Base-by-base conservation (phyloP, 2,113 vertebrate genomes). In the Catharus fuscescens region DNA sequence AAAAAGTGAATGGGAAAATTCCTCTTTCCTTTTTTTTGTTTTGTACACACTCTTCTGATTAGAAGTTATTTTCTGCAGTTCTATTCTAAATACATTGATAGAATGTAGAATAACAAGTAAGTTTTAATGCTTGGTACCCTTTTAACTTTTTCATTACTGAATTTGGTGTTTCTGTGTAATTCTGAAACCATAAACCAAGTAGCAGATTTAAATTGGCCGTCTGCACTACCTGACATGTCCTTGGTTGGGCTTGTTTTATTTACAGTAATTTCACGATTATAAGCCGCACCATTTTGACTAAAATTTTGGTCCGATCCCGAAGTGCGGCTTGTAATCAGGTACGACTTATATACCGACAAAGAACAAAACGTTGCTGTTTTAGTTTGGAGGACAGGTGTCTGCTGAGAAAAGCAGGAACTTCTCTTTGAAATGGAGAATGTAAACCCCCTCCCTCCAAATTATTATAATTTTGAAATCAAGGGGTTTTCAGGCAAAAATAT, bases 1-100 rank as follows among this genome's bases (percentile, higher is more conserved):
- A 56, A 72, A 38, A 92, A 69, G n/a, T 79, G 79, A 95, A 80
- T 28, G n/a, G 20, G 29, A 40, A 88, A 45, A 28, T 73, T 80
- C 45, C 4, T 78, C 5, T 56, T 38, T 59, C 34, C 1, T 32
- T 0, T 57, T 26, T 85, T 60, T 38, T 2, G 2, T 85, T 64
- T 38, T 2, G 2, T 54, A 17, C 7, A 38, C 2, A 7, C 19
- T 73, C 7, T 52, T 83, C 21, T 72, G 70, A 32, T 78, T 13
- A 4, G 32, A 48, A 59, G 38, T 29, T 87, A 25, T 59, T 84
- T 94, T 71, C 53, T 79, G 31, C 60, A 70, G 25, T 42, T 56
- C 17, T 76, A 2, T 42, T 61, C 34, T 54, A 32, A 83, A 36
- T 77, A 23, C 12, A 12, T 5, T 36, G 15, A 9, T 67, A 67